A percentile compares a stretch with the other conserved stretches of the same genome.
These are phyloP conservation scores for Drosophila macrothrix DNA, from an alignment of 2,888 invertebrate genomes.

Conservation along the genomic window DNA sequence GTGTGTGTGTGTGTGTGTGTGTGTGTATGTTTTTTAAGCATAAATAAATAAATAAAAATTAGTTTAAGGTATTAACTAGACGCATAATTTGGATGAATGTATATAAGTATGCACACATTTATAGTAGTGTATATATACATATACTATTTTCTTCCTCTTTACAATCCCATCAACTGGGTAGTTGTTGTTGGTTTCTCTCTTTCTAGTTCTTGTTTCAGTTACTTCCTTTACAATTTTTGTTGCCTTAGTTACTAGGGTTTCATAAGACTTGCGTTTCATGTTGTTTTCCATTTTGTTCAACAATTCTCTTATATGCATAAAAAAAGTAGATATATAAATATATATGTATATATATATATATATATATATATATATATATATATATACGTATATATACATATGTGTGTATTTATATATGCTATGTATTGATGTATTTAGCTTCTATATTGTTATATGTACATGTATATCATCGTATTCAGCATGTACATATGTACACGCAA, in stretches of 20 bases:
- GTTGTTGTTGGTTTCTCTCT: conserved; percentile 12
- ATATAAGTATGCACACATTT: conserved; percentile 23
- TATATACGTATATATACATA: neutral
- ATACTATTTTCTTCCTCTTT: conserved; percentile 4
- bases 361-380: neutral
- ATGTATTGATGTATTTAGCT: conserved; percentile 22
- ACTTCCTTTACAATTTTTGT: conserved; percentile 64
- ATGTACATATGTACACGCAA: neutral
- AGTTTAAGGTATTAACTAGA: conserved; percentile 39
- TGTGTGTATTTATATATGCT: neutral
- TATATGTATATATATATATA: conserved; percentile 56
- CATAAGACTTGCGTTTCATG: conserved; percentile 85
- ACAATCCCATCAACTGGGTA: conserved; percentile 25
- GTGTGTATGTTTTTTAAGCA: conserved; percentile 32
- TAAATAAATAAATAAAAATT: conserved; percentile 67
- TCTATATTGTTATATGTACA: conserved; percentile 20
- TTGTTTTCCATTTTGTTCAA: conserved; percentile 75
- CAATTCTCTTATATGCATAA: conserved; percentile 64
- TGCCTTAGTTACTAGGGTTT: conserved; percentile 84
- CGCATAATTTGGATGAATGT: conserved; percentile 33
- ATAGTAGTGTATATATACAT: conserved; percentile 10
- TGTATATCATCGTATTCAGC: neutral
- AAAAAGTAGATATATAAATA: conserved; percentile 63
- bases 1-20: conserved; percentile 4
- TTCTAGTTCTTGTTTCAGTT: conserved; percentile 20